Percentiles rank a stretch among this genome's conserved stretches.
These are phyloP conservation scores for Micrastur ruficollis DNA, from an alignment of 2,797 vertebrate species.

Conservation along the genomic window DNA sequence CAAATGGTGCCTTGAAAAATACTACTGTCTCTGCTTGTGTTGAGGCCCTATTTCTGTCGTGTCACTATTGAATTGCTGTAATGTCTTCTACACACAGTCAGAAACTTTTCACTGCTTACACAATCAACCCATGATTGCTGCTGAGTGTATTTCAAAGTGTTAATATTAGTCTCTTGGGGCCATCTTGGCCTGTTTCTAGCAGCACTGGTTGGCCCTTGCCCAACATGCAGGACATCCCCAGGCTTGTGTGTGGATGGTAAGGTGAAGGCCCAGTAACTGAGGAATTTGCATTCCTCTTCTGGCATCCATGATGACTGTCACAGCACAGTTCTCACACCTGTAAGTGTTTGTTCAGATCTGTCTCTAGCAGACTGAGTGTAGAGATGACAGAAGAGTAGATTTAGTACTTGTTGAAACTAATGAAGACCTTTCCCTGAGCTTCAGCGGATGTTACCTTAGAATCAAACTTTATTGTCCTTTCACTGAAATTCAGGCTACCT, in stretches of 20 bases:
- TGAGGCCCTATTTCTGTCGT: not conserved
- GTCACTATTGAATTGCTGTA: not conserved
- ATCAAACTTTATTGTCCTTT: not conserved
- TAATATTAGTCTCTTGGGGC: not conserved
- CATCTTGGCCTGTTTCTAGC: not conserved
- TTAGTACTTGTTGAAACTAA: not conserved
- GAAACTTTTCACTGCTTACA: not conserved
- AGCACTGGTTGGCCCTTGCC: not conserved
- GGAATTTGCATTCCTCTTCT: not conserved
- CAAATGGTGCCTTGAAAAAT: not conserved
- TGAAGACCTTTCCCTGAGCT: not conserved
- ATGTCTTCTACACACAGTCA: not conserved
- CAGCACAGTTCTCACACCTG: not conserved
- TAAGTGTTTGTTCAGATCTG: not conserved
- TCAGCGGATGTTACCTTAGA: not conserved
- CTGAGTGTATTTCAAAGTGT: not conserved
- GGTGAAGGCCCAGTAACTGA: not conserved
- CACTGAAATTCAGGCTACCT: not conserved
- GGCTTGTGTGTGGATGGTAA: not conserved
- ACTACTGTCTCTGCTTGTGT: not conserved
- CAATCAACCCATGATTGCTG: not conserved
- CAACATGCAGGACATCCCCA: not conserved
- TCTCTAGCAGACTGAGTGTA: not conserved
- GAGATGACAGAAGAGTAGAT: not conserved
- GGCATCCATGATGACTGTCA: not conserved